A percentile compares a stretch with the other conserved stretches of the same genome.
Evolutionary conservation across 1,140 invertebrate species (phyloP).

Genomic region (Teleopsis dalmanni): DNA sequence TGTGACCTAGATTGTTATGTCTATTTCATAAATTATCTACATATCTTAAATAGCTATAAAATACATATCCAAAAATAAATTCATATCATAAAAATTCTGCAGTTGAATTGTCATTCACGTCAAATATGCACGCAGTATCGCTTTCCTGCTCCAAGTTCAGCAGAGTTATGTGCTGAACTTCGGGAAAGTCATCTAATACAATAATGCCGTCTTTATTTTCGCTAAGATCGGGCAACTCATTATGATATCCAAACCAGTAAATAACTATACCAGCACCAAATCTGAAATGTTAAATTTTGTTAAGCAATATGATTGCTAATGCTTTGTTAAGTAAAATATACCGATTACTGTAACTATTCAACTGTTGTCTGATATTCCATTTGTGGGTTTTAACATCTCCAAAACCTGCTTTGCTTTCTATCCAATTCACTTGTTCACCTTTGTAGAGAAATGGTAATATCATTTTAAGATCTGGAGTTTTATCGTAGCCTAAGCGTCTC

Average conservation of each 20-base stretch:
- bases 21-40: too few species aligned
- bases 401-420: slow-evolving; percentile 93
- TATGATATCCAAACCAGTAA: slow-evolving; percentile 92
- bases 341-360: slow-evolving; percentile 86
- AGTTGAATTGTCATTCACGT: too few species aligned
- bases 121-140: too few species aligned
- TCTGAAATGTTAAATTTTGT: slow-evolving; percentile 43
- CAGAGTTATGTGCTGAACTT: too few species aligned
- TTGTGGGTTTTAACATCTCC: slow-evolving; percentile 75
- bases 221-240: slow-evolving; percentile 52
- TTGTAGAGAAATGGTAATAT: slow-evolving; percentile 82
- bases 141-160: too few species aligned
- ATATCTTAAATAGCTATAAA: too few species aligned
- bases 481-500: slow-evolving; percentile 78
- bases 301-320: slow-evolving; percentile 3
- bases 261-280: slow-evolving; percentile 92
- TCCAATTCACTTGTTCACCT: slow-evolving; percentile 86
- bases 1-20: too few species aligned
- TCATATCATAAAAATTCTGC: too few species aligned
- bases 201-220: slow-evolving; percentile 59
- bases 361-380: slow-evolving; percentile 79
- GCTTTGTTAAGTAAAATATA: slow-evolving; percentile 25
- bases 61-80: too few species aligned
- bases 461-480: slow-evolving; percentile 90
- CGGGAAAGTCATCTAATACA: slow-evolving; percentile 56